A percentile compares a stretch with the other conserved stretches of the same genome.
These are phyloP conservation scores for Centrocercus urophasianus DNA, from an alignment of 2,113 vertebrate genomes.

Conservation along the genomic window DNA sequence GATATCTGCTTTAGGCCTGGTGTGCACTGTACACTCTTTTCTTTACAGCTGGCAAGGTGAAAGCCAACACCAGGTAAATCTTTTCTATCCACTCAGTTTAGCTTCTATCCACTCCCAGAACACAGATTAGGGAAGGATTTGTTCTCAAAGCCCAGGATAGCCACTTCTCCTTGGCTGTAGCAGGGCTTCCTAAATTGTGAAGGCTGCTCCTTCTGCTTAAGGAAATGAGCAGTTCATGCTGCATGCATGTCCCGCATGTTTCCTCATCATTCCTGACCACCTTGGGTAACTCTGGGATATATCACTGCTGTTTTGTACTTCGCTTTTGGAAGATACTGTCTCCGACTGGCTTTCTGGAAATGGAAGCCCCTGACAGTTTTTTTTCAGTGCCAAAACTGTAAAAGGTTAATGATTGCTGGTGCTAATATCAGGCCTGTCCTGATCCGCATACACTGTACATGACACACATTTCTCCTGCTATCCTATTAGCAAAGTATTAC, in stretches of 20 bases:
- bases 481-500: background rate
- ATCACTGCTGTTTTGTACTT: background rate
- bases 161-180: background rate
- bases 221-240: background rate
- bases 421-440: background rate
- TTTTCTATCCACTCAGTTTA: background rate
- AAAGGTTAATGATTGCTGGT: background rate
- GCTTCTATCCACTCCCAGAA: background rate
- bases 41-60: background rate
- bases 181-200: background rate
- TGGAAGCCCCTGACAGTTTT: background rate
- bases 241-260: fast-evolving
- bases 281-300: background rate
- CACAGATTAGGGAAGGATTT: background rate
- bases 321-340: background rate
- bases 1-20: background rate
- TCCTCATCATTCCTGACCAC: background rate
- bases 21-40: fast-evolving
- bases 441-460: background rate
- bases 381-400: background rate
- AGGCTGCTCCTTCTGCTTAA: background rate
- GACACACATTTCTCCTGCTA: background rate
- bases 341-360: background rate
- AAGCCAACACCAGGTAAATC: background rate
- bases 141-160: background rate